A percentile compares a stretch with the other conserved stretches of the same genome.
Evolutionary conservation across 2,888 invertebrate genomes (phyloP).

Genomic region (Endomychus coccineus): DNA sequence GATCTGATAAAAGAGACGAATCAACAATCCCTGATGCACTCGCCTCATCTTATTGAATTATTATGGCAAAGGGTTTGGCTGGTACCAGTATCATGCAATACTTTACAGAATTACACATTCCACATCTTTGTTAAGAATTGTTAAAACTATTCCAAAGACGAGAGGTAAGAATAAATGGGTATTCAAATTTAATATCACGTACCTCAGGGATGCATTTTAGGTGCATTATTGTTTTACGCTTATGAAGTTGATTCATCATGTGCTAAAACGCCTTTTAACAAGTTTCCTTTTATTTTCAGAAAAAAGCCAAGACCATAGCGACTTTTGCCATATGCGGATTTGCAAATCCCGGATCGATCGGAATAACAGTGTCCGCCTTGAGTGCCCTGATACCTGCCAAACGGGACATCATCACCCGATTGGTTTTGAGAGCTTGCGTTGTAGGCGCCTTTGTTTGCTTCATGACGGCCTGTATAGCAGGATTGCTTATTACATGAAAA

Average conservation of each 20-base stretch:
- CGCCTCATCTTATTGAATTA: no score
- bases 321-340: slow-evolving; percentile 90
- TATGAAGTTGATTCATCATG: not conserved
- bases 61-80: no score
- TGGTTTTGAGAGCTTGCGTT: slow-evolving; percentile 71
- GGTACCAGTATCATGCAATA: no score
- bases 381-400: slow-evolving; percentile 70
- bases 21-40: no score
- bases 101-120: no score
- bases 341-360: slow-evolving; percentile 80
- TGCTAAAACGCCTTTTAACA: not conserved
- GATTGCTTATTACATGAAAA: slow-evolving; percentile 44
- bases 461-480: slow-evolving; percentile 84
- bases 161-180: no score
- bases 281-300: slow-evolving; percentile 42
- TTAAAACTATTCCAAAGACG: no score
- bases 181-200: no score
- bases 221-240: no score
- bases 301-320: slow-evolving; percentile 71
- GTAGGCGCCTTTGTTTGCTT: slow-evolving; percentile 78
- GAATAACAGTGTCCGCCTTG: slow-evolving; percentile 74
- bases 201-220: no score
- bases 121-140: no score
- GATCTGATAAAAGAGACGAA: no score
- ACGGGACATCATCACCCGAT: slow-evolving; percentile 55